Evolutionary conservation across 2,113 vertebrate species (phyloP).

Genomic region (Ramphastos sulfuratus): DNA sequence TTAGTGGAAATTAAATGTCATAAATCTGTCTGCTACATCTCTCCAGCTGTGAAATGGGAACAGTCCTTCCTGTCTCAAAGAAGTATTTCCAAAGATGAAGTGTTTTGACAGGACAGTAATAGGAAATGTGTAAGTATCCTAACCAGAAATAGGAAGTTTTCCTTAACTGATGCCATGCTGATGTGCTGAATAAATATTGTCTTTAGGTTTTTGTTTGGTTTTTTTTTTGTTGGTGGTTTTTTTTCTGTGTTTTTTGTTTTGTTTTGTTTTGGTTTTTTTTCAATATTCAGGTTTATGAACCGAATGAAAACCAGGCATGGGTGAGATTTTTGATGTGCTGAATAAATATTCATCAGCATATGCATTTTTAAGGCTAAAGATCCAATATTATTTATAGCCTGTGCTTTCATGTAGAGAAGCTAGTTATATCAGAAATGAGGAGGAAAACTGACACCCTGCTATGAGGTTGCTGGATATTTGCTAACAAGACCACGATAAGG

Average conservation of each 20-base stretch:
- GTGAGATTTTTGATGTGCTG: constrained; percentile 29
- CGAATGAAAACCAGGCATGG: constrained; percentile 34
- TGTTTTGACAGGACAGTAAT: neutral
- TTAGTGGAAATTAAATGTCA: constrained; percentile 11
- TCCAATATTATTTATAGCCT: constrained; percentile 16
- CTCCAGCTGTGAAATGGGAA: constrained; percentile 17
- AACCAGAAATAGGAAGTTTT: neutral
- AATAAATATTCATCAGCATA: constrained; percentile 53
- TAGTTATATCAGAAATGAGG: neutral
- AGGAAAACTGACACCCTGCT: neutral
- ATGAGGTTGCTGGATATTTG: constrained; percentile 7
- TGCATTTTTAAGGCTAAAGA: constrained; percentile 46
- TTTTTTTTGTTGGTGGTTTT: no score
- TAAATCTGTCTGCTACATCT: neutral
- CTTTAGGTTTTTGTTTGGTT: neutral
- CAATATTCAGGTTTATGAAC: constrained; percentile 41
- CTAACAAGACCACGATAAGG: neutral
- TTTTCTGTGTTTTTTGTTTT: no score
- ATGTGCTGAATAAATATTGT: constrained; percentile 29
- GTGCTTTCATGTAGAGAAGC: constrained; percentile 12
- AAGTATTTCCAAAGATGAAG: neutral
- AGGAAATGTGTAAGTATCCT: neutral
- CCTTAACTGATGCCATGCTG: neutral
- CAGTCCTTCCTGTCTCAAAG: neutral
- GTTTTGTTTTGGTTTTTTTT: no score